phyloP scores from a whole-genome alignment of 2,797 vertebrate genomes.

The Tarsius wallacei region DNA sequence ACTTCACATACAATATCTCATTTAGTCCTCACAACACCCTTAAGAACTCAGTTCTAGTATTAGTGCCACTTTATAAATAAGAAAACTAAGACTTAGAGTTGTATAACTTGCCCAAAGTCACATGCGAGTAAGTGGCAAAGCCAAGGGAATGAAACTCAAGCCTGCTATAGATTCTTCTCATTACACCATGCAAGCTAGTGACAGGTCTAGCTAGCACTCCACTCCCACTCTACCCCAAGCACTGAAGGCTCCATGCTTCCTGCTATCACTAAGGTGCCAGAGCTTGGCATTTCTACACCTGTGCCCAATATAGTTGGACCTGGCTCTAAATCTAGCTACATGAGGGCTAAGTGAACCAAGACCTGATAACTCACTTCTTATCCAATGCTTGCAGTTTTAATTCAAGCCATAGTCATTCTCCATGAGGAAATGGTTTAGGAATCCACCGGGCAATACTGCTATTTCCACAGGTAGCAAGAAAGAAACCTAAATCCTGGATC shows the following conservation, averaged over 20 bases:
- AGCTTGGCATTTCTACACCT: slow-evolving; percentile 23
- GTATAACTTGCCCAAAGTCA: slow-evolving; percentile 55
- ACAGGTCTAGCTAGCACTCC: background rate
- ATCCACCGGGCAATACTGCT: background rate
- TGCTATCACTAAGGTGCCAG: background rate
- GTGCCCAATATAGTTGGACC: background rate
- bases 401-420: background rate
- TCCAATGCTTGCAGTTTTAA: slow-evolving; percentile 44
- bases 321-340: slow-evolving; percentile 24
- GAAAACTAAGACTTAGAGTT: slow-evolving; percentile 52
- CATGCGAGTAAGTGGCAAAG: slow-evolving; percentile 38
- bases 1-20: slow-evolving; percentile 23
- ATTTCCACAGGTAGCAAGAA: slow-evolving; percentile 1
- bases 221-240: background rate
- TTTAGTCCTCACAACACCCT: slow-evolving; percentile 40
- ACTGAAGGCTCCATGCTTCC: background rate
- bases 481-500: slow-evolving; percentile 50
- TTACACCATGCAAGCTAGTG: background rate
- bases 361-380: slow-evolving; percentile 30
- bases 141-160: slow-evolving; percentile 11
- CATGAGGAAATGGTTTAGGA: background rate
- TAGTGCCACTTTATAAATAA: background rate
- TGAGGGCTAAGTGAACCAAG: background rate
- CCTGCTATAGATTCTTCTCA: background rate
- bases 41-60: slow-evolving; percentile 53